Base-by-base conservation (phyloP, 2,888 invertebrate genomes). In the Mongoloraphidia duomilia region DNA sequence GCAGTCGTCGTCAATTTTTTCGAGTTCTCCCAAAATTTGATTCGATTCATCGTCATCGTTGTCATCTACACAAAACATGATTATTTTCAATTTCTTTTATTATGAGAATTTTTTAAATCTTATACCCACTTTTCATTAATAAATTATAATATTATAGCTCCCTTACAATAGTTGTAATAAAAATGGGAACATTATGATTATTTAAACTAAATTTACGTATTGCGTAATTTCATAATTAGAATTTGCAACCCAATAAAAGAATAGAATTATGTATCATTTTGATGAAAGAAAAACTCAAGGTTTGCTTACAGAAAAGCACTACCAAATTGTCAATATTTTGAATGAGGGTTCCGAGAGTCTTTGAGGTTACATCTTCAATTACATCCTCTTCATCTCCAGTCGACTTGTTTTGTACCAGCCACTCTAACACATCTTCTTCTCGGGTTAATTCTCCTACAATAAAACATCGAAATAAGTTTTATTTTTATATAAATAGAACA, bases 311-410 rank as follows among this genome's bases (percentile, higher is more conserved):
- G 70, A 93, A 92, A 52, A 93, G 71, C 56, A 93, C 93, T 59
- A 91, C 92, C 64, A 93, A 77, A 68, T 91, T 86, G 63, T 93
- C 91, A 55, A 91, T 85, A 61, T 88, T 90, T 62, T 82, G 84
- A 59, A 93, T 91, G 43, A 93, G 76, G 39, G 90, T 89, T 60
- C 84, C 80, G 51, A 93, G 73, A 37, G 90, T 90, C 69, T 89
- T 90, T 50, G 85, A 78, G n/a, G 90, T 89, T 50, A 93, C 92
- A 64, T 93, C 92, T 69, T 93, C 93, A 59, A 93, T 93, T 49
- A 91, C 83, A 66, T 92, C 92, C 62, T 91, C 91, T 65, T 92
- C 92, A 64, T 92, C 92, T 41, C 90, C 92, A 38, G 90, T 90
- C 52, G 90, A 90, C 69, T 92, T 92, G 67, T 92, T 91, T 58